Base-by-base conservation (phyloP, 2,113 vertebrate genomes). In the Scytalopus superciliaris region DNA sequence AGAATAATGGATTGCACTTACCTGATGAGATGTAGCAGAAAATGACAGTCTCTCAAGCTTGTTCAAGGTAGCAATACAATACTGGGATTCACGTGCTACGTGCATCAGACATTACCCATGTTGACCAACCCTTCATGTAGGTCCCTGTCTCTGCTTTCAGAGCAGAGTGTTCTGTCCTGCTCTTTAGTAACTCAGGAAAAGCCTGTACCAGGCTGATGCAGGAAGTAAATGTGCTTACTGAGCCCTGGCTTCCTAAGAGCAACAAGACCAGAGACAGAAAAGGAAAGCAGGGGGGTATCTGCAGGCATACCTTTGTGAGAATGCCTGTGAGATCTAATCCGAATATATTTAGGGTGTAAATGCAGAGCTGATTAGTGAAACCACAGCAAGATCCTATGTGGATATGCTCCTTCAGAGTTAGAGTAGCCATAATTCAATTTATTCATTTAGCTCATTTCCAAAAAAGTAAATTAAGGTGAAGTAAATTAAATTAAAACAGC, bases 391-490 rank as follows among this genome's bases (percentile, higher is more conserved):
- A 60, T 95, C 86, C 90, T 96, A 14, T n/a, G 89, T 87, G 96
- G 85, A 72, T 93, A 91, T 63, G 64, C 68, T 94, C 60, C 89
- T 89, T 93, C 93, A 37, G 86, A 94, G 39, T 89, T 95, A 92
- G 95, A 95, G 89, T 63, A 91, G 83, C 81, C 80, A 72, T 97
- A 95, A 97, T 97, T 95, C 93, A 97, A 94, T 95, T 95, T 93
- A 92, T 50, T 92, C 76, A 87, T 93, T 95, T 95, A 95, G 94
- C 86, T 97, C 64, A 68, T 96, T 96, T 97, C 89, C 91, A 95
- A 92, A 84, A 96, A 94, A 83, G n/a, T 89, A 93, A 95, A 97
- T 97, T 93, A 95, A 93, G 77, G 84, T 91, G 81, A 74, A 89
- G 86, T 56, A 96, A 94, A 96, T 97, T 90, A 93, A 94, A 96